Evolutionary conservation across 2,888 invertebrate genomes (phyloP), one percentile per base, ranked within the genome.

Genomic region (Hanleya hanleyi): DNA sequence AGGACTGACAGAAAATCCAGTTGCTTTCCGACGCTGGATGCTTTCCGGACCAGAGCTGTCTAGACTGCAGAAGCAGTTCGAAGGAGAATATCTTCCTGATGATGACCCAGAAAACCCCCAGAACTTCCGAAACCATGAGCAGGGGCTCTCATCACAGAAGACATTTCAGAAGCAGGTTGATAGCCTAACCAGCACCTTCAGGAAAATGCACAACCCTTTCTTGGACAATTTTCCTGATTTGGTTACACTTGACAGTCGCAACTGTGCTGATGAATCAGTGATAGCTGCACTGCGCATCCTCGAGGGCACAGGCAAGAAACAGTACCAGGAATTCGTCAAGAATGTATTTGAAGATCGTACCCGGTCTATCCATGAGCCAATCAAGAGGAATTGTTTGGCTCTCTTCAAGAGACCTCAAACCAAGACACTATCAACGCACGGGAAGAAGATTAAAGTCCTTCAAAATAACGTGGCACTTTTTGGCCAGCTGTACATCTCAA

Each of bases 1-100:
- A 3, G 79, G 76, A 35, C 37, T 70, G n/a, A 71, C 75, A 12
- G 77, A 74, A 65, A 80, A 75, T 32, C 69, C 71, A 12, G 33
- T 22, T 35, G 75, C 77, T 7, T 37, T 77, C 0, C 62, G 47
- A 26, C 12, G 70, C 15, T 79, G 77, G 74, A 70, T 75, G 73
- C 61, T 73, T 5, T 66, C 71, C 37, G 74, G 71, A 18, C 77
- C 77, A 57, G 78, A 79, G 65, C 66, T 73, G 41, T 75, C 75
- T 2, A 47, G 75, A 35, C 9, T 79, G 2, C 35, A 75, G 35
- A 26, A 62, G 5, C 66, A 73, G 22, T 77, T 77, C 29, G 64
- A 79, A n/a, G n/a, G n/a, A 29, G 36, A 73, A 67, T 73, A 73
- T 66, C 22, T 73, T 38, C 36, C 69, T 50, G 62, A 37, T 29